A percentile compares a stretch with the other conserved stretches of the same genome.
Evolutionary conservation across 1,140 invertebrate genomes (phyloP).

Genomic region (Tetramorium simillimum): DNA sequence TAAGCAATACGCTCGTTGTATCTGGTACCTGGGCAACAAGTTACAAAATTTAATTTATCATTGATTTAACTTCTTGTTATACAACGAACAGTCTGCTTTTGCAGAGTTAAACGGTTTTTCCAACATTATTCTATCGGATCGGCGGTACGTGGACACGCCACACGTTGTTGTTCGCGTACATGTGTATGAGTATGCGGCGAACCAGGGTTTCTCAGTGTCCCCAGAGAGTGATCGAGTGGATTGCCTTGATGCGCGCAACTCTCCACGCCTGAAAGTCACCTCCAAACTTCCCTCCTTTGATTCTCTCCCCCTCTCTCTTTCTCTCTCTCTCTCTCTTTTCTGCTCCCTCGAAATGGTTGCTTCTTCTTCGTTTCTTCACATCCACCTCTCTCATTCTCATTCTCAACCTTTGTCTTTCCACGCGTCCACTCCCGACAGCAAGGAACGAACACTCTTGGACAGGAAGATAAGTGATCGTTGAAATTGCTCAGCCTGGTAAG

Average conservation of each 20-base stretch:
- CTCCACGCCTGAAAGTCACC: constrained; percentile 61
- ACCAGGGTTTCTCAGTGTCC: constrained; percentile 36
- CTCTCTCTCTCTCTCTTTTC: not conserved
- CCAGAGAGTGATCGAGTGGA: constrained; percentile 65
- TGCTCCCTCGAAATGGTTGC: not conserved
- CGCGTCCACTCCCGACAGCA: constrained; percentile 34
- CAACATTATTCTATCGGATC: constrained; percentile 28
- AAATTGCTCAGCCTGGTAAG: constrained; percentile 46
- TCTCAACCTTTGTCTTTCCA: constrained; percentile 41
- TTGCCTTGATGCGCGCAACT: constrained; percentile 66
- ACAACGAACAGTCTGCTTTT: not conserved
- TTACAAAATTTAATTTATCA: constrained; percentile 16
- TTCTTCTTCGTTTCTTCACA: not conserved
- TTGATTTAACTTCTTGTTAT: not conserved
- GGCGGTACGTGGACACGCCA: not conserved
- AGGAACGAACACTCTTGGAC: constrained; percentile 37
- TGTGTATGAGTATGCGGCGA: constrained; percentile 4
- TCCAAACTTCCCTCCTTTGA: constrained; percentile 33
- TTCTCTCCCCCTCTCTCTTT: not conserved
- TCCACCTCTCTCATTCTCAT: constrained; percentile 1
- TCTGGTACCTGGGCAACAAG: not conserved
- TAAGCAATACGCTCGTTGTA: not conserved
- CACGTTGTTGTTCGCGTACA: constrained; percentile 10
- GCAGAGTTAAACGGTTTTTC: constrained; percentile 3
- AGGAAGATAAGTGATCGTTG: constrained; percentile 55